Evolutionary conservation across 2,888 invertebrate genomes (phyloP).

Genomic region (Pseudococcus viburni): DNA sequence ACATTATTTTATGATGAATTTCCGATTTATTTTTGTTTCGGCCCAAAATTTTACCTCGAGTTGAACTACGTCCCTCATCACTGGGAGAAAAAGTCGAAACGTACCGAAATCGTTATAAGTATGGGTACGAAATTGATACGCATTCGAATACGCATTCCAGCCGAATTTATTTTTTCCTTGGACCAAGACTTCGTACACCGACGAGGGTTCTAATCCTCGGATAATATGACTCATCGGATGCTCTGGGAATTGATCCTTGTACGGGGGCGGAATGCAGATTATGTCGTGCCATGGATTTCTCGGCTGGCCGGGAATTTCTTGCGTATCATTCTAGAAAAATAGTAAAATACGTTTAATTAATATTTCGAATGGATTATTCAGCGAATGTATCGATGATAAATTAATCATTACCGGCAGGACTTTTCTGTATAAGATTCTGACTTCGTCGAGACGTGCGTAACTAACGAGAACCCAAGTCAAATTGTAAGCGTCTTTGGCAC

Average conservation of each 20-base stretch:
- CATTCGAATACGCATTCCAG: slow-evolving; percentile 83
- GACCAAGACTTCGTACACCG: slow-evolving; percentile 82
- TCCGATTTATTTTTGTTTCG: no score
- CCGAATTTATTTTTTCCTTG: slow-evolving; percentile 83
- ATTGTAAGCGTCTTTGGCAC: slow-evolving; percentile 77
- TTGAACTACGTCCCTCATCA: no score
- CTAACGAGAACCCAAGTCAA: slow-evolving; percentile 81
- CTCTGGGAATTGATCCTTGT: slow-evolving; percentile 72
- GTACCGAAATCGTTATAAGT: slow-evolving; percentile 53
- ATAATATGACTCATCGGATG: slow-evolving; percentile 79
- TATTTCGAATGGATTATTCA: neutral
- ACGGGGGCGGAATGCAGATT: slow-evolving; percentile 71
- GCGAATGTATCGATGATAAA: neutral
- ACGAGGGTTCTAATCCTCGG: slow-evolving; percentile 77
- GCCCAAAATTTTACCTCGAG: no score
- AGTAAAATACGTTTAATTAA: neutral
- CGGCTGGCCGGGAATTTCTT: slow-evolving; percentile 40
- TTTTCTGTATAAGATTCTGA: slow-evolving; percentile 77
- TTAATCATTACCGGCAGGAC: neutral
- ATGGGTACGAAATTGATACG: slow-evolving; percentile 80
- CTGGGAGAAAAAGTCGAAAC: neutral
- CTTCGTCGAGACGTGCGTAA: slow-evolving; percentile 81
- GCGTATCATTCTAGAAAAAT: slow-evolving; percentile 58
- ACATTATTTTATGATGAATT: no score
- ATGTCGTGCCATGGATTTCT: slow-evolving; percentile 40